Percentiles rank a stretch among this genome's conserved stretches.
Conservation (phyloP, 2,888 invertebrate species). For the Drosophila kuntzei region DNA sequence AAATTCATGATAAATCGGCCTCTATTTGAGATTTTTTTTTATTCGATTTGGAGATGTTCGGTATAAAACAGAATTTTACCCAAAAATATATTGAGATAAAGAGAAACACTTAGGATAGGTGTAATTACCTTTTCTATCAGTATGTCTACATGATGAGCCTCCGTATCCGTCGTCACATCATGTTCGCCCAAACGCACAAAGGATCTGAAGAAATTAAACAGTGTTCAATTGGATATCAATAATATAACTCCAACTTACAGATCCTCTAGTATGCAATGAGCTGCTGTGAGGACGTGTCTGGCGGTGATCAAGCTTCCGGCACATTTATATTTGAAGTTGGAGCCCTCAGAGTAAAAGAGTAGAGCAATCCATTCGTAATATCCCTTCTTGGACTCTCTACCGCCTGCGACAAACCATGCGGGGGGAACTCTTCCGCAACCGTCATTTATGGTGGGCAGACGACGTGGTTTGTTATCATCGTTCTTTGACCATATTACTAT, state of each 20-base stretch:
- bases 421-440: conserved; percentile 87
- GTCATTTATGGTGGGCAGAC: conserved; percentile 84
- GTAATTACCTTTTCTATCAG: conserved; percentile 86
- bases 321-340: conserved; percentile 81
- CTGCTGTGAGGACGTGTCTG: conserved; percentile 89
- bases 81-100: background rate
- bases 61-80: no score
- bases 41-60: no score
- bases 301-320: conserved; percentile 86
- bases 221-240: background rate
- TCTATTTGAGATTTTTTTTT: no score
- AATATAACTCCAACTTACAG: conserved; percentile 73
- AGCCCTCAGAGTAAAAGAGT: conserved; percentile 88
- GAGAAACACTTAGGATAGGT: background rate
- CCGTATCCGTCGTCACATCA: conserved; percentile 88
- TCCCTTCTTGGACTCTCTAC: conserved; percentile 88
- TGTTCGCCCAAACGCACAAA: conserved; percentile 92
- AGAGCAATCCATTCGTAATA: conserved; percentile 93
- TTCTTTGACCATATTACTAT: background rate
- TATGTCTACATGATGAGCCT: conserved; percentile 87
- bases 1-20: no score
- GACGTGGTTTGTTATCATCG: conserved; percentile 63
- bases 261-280: conserved; percentile 81
- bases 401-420: conserved; percentile 89
- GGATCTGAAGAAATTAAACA: conserved; percentile 43